phyloP scores from a whole-genome alignment of 2,888 invertebrate species.

The Melolontha melolontha region DNA sequence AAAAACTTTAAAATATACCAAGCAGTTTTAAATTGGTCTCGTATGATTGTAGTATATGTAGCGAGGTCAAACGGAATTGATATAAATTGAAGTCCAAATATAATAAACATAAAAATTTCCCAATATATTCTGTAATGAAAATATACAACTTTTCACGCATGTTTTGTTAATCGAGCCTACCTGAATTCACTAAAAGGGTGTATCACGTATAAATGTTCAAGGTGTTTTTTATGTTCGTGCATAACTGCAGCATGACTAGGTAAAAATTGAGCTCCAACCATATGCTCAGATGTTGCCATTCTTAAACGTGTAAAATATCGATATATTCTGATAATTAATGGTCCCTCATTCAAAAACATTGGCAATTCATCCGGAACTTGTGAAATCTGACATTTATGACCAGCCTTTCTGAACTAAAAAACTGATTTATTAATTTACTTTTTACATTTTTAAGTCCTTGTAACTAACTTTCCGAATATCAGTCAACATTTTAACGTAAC shows the following conservation, averaged over 20 bases:
- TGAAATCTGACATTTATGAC: conserved; percentile 47
- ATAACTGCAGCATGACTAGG: conserved; percentile 60
- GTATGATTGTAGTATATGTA: conserved; percentile 50
- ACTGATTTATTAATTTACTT: conserved; percentile 4
- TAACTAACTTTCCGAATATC: not conserved
- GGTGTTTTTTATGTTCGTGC: conserved; percentile 61
- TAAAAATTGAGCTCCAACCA: conserved; percentile 57
- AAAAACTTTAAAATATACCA: conserved; percentile 55
- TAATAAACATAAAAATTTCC: conserved; percentile 59
- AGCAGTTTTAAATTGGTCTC: not conserved
- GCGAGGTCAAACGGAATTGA: conserved; percentile 59
- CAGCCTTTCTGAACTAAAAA: conserved; percentile 47
- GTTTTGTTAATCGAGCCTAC: conserved; percentile 47
- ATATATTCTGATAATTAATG: conserved; percentile 12
- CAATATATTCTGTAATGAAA: conserved; percentile 58
- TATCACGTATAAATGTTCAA: conserved; percentile 59
- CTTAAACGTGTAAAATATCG: conserved; percentile 41
- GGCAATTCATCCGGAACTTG: conserved; percentile 45
- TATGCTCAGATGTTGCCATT: conserved; percentile 59
- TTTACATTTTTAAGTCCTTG: not conserved
- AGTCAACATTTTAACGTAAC: not conserved
- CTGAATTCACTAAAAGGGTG: conserved; percentile 64
- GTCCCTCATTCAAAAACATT: conserved; percentile 37
- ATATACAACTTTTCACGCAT: conserved; percentile 12
- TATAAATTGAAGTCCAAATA: conserved; percentile 55